These are phyloP conservation scores for Apodemia duryi DNA, from an alignment of 2,888 invertebrate species.

Conservation along the genomic window DNA sequence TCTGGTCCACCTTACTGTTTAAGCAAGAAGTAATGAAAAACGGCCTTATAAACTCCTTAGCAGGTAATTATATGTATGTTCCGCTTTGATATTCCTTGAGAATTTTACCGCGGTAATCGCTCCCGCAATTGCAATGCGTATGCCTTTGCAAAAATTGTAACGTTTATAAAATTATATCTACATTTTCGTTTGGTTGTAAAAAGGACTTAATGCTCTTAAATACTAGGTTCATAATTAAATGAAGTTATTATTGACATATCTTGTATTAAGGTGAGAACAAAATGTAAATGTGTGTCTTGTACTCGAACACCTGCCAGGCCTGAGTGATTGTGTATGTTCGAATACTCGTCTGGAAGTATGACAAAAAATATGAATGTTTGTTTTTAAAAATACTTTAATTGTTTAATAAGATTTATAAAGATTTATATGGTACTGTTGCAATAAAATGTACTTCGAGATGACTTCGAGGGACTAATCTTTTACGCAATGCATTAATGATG, in stretches of 20 bases:
- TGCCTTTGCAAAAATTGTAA: conserved; percentile 40
- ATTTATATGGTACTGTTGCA: background rate
- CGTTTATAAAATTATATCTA: no score
- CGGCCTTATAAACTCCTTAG: background rate
- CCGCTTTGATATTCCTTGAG: conserved; percentile 53
- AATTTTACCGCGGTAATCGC: conserved; percentile 47
- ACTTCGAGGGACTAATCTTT: background rate
- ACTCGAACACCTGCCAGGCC: background rate
- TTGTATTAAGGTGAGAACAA: background rate
- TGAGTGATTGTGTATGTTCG: background rate
- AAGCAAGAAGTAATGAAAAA: background rate
- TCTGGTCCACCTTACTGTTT: background rate
- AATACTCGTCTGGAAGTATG: background rate
- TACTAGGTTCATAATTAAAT: background rate
- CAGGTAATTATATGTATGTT: conserved; percentile 23
- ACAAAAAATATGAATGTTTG: background rate
- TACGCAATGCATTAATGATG: no score
- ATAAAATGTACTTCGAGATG: background rate
- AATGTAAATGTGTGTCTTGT: conserved; percentile 2
- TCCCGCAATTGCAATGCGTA: conserved; percentile 50
- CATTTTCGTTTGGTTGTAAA: background rate
- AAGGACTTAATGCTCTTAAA: background rate
- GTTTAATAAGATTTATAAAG: background rate
- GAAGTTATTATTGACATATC: background rate
- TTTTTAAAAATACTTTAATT: background rate